Base-by-base conservation (phyloP, 2,888 invertebrate species). In the Spialia ferax region DNA sequence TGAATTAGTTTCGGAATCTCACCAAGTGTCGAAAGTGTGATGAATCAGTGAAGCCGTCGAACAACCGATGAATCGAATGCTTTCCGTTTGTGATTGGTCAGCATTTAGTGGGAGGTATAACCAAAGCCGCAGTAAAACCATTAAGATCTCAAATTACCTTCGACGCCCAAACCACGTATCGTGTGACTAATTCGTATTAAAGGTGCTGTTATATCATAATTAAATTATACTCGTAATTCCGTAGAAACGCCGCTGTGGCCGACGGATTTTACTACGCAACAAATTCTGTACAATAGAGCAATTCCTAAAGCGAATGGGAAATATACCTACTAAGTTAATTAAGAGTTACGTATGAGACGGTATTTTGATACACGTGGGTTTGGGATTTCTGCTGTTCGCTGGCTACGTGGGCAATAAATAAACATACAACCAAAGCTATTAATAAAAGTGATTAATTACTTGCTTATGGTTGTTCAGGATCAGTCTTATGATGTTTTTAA, bases 161-260 rank as follows among this genome's bases (percentile, higher is more conserved):
- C 80, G 83, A 90, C 91, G 91, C 91, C 92, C 91, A 91, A 90
- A 89, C 85, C 83, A 75, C 82, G 86, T 84, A 84, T 86, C 82
- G 91, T 91, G 90, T 91, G 91, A 91, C 93, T 92, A 93, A 93
- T 93, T 92, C 91, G 86, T 80, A 87, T 91, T 89, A 90, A 88
- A 89, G 86, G 86, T 87, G 88, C 85, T 89, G 89, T 89, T 90
- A 91, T 88, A 84, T 89, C 89, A 91, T 92, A 92, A 93, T 93
- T 93, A 89, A 92, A 92, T 92, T 91, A 91, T 85, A 86, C 84
- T 82, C 83, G 85, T 88, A 88, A 89, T 87, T 86, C 83, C 82
- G 78, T 79, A 78, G 84, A 84, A 85, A 87, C 83, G 81, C 75
- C 82, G 87, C 84, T 84, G 82, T 85, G 87, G 86, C 85, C 82